Percentiles rank a stretch among this genome's conserved stretches.
These are phyloP conservation scores for Trachymyrmex septentrionalis DNA, from an alignment of 1,140 invertebrate species.

Conservation along the genomic window DNA sequence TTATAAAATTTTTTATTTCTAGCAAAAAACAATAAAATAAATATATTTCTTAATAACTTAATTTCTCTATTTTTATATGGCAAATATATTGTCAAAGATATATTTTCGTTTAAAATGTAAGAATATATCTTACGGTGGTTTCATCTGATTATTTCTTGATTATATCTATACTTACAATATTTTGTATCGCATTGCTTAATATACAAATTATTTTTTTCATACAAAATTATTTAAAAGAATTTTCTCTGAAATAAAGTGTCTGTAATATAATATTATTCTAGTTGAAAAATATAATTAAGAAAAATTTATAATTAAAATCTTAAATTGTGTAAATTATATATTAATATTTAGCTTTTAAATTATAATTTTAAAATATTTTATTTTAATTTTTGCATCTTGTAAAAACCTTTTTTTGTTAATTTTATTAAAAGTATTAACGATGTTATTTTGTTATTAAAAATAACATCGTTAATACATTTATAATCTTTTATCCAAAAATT, in stretches of 20 bases:
- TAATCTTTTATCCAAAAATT: not conserved
- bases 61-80: not conserved
- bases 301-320: not conserved
- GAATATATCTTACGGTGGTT: not conserved
- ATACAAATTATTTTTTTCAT: not conserved
- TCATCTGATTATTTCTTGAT: not conserved
- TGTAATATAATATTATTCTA: not conserved
- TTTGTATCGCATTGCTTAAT: not conserved
- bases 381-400: not conserved
- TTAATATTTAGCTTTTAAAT: not conserved
- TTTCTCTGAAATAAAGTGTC: not conserved
- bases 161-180: not conserved
- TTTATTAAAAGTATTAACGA: no score
- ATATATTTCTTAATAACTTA: not conserved
- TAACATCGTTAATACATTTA: not conserved
- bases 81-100: not conserved
- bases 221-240: not conserved
- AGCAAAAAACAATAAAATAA: constrained; percentile 1
- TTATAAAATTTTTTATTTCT: not conserved
- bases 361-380: not conserved
- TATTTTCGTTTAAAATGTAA: not conserved
- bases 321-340: not conserved
- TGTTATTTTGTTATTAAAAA: no score
- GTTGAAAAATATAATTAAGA: not conserved
- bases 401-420: not conserved